Evolutionary conservation across 2,113 vertebrate genomes (phyloP).

Genomic region (Solea solea): DNA sequence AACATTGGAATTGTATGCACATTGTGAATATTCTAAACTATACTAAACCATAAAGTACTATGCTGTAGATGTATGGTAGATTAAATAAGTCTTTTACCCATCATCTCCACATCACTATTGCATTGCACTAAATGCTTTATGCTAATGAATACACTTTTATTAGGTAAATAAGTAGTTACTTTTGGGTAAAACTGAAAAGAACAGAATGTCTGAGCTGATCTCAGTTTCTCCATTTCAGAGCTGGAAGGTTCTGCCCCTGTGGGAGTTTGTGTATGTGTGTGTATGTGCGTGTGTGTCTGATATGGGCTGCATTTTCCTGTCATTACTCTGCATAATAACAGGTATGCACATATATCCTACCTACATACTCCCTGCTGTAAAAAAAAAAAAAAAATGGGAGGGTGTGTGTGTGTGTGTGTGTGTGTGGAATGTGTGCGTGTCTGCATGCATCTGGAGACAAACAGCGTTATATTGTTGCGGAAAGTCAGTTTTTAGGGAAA

Average conservation of each 20-base stretch:
- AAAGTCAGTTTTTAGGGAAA: constrained; percentile 47
- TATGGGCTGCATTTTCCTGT: constrained; percentile 49
- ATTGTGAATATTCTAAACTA: too few relatives aligned
- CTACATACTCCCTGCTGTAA: constrained; percentile 20
- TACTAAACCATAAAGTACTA: neutral
- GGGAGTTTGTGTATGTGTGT: constrained; percentile 21
- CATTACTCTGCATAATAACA: constrained; percentile 49
- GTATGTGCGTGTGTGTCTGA: constrained; percentile 3
- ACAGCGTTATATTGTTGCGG: constrained; percentile 44
- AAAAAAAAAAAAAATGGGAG: constrained; percentile 9
- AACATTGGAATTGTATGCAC: too few relatives aligned
- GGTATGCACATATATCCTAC: constrained; percentile 25
- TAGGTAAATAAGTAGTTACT: neutral
- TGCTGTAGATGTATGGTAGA: too few relatives aligned
- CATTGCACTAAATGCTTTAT: neutral
- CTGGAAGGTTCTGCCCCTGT: constrained; percentile 35
- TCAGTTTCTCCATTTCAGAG: constrained; percentile 24
- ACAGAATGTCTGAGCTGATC: constrained; percentile 38
- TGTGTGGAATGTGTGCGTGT: constrained; percentile 16
- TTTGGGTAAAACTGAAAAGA: constrained; percentile 42
- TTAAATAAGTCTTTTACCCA: too few relatives aligned
- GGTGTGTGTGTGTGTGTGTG: constrained; percentile 12
- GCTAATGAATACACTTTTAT: neutral
- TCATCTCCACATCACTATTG: too few relatives aligned
- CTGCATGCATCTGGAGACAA: constrained; percentile 18